Evolutionary conservation across 2,797 vertebrate species (phyloP).

Genomic region (Somateria mollissima): DNA sequence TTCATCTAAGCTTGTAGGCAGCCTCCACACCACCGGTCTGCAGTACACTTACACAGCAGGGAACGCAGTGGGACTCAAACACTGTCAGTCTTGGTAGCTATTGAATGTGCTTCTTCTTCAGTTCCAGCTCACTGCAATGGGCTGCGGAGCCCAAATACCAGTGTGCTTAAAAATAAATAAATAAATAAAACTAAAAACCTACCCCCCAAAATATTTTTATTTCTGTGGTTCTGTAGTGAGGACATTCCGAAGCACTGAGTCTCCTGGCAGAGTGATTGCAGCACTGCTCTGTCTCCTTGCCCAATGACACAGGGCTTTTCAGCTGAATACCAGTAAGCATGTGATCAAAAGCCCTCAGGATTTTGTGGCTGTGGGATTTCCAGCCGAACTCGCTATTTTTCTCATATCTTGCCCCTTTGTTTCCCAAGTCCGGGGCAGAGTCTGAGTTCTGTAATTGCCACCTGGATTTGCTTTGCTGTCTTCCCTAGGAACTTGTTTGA

Average conservation of each 20-base stretch:
- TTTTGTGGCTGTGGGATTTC: constrained; percentile 16
- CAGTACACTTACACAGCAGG: fast-evolving
- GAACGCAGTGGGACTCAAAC: not conserved
- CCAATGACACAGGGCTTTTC: constrained; percentile 34
- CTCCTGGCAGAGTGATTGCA: not conserved
- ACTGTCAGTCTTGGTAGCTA: not conserved
- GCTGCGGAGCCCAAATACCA: not conserved
- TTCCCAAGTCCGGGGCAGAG: constrained; percentile 17
- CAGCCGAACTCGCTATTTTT: constrained; percentile 40
- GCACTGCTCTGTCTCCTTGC: constrained; percentile 28
- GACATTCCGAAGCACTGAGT: not conserved
- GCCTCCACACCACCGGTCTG: not conserved
- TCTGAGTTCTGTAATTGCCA: constrained; percentile 44
- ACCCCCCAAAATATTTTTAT: not conserved
- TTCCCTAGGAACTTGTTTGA: constrained; percentile 67
- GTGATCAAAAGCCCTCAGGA: constrained; percentile 24
- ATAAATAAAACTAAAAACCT: not conserved
- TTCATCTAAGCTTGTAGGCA: not conserved
- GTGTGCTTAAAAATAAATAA: not conserved
- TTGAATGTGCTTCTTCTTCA: not conserved
- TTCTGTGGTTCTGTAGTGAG: not conserved
- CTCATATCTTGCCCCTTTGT: constrained; percentile 53
- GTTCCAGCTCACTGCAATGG: not conserved
- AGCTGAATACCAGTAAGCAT: constrained; percentile 9
- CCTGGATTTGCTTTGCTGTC: constrained; percentile 65